phyloP scores from a whole-genome alignment of 2,888 invertebrate genomes.

The Perizoma affinitatum region DNA sequence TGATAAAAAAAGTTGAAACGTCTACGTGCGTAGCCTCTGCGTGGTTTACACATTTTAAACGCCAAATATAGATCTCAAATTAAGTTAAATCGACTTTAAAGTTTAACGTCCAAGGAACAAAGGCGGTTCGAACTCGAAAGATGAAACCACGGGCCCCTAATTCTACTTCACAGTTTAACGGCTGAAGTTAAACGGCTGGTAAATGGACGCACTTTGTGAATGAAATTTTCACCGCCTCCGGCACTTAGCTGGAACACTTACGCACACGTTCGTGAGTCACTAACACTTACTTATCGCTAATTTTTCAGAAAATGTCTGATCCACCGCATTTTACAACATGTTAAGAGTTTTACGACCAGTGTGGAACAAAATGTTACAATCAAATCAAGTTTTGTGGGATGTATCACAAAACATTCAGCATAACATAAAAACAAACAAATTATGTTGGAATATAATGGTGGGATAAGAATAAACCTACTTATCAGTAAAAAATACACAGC shows the following conservation, averaged over 20 bases:
- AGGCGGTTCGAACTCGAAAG: constrained; percentile 35
- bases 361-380: no score
- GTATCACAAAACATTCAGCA: no score
- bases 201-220: constrained; percentile 69
- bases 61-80: not conserved
- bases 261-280: constrained; percentile 36
- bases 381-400: no score
- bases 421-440: no score
- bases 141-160: constrained; percentile 50
- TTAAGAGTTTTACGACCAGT: no score
- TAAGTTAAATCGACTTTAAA: constrained; percentile 13
- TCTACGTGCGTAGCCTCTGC: no score
- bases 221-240: constrained; percentile 57
- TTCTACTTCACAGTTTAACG: constrained; percentile 65
- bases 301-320: not conserved
- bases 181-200: constrained; percentile 66
- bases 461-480: no score
- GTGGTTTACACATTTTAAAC: no score
- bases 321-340: not conserved
- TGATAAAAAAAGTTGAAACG: no score
- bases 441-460: no score
- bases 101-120: constrained; percentile 23
- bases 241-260: constrained; percentile 51
- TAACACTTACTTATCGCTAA: constrained; percentile 5
- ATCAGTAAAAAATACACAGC: no score